Evolutionary conservation across 1,140 invertebrate genomes (phyloP).

Genomic region (Scaptomyza graminum): DNA sequence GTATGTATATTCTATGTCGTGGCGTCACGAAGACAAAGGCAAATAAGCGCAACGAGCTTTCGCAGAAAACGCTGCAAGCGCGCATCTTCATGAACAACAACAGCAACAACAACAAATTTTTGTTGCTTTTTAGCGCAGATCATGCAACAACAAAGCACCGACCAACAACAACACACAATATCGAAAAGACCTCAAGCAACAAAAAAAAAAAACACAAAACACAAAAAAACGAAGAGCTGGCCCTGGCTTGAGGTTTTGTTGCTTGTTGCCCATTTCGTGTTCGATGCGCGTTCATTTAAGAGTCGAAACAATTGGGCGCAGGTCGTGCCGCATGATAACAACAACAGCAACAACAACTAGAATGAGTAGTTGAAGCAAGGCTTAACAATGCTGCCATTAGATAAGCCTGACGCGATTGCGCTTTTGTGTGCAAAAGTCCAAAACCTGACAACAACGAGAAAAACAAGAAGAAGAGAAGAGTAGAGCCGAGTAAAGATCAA

Average conservation of each 20-base stretch:
- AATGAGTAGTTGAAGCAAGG: not conserved
- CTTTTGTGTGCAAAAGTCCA: constrained; percentile 30
- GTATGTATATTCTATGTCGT: constrained; percentile 67
- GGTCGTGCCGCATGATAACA: constrained; percentile 76
- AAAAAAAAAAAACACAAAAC: constrained; percentile 7
- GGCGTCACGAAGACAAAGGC: constrained; percentile 78
- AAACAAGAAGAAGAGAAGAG: not conserved
- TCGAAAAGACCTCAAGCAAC: constrained; percentile 26
- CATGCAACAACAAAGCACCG: constrained; percentile 59
- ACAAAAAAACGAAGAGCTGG: constrained; percentile 8
- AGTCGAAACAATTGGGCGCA: constrained; percentile 76
- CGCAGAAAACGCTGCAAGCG: constrained; percentile 73
- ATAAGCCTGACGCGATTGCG: constrained; percentile 60
- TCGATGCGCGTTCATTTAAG: constrained; percentile 79
- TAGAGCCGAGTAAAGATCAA: not conserved
- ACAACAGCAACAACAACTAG: constrained; percentile 34
- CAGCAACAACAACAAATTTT: not conserved
- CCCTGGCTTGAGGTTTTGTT: constrained; percentile 23
- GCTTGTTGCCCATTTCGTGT: constrained; percentile 61
- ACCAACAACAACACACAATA: constrained; percentile 35
- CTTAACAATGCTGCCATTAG: constrained; percentile 67
- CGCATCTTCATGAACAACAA: constrained; percentile 67
- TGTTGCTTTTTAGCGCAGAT: constrained; percentile 15
- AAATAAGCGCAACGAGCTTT: constrained; percentile 74
- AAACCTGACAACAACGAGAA: not conserved